Percentiles rank a stretch among this genome's conserved stretches.
Evolutionary conservation across 2,888 invertebrate species (phyloP).

Genomic region (Hyles lineata): DNA sequence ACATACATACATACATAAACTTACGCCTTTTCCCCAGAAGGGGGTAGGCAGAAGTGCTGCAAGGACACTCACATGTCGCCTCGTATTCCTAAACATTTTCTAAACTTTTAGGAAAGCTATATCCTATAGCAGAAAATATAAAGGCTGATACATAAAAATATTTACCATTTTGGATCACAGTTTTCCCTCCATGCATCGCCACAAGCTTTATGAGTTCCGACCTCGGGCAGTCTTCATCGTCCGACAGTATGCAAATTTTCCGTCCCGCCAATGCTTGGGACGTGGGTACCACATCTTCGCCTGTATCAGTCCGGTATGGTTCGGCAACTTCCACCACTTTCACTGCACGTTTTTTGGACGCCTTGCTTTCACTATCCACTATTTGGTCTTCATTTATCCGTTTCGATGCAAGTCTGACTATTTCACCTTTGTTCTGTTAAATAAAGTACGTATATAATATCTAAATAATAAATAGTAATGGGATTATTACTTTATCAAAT

Average conservation of each 20-base stretch:
- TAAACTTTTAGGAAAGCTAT: too few species aligned
- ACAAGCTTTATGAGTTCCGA: constrained; percentile 63
- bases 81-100: too few species aligned
- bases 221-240: constrained; percentile 64
- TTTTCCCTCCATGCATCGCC: constrained; percentile 67
- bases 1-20: too few species aligned
- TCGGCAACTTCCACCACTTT: constrained; percentile 61
- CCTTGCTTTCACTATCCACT: constrained; percentile 43
- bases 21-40: too few species aligned
- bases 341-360: constrained; percentile 55
- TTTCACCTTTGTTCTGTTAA: constrained; percentile 59
- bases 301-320: constrained; percentile 55
- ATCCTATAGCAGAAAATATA: too few species aligned
- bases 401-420: constrained; percentile 66
- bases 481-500: too few species aligned
- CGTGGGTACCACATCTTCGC: constrained; percentile 50
- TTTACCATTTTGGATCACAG: constrained; percentile 68
- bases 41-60: too few species aligned
- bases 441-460: constrained; percentile 18
- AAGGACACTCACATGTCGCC: too few species aligned
- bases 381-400: constrained; percentile 59
- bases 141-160: constrained; percentile 3
- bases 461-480: constrained; percentile 7
- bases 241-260: constrained; percentile 67
- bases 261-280: constrained; percentile 65